phyloP scores from a whole-genome alignment of 2,113 vertebrate genomes.

The Nothobranchius furzeri region DNA sequence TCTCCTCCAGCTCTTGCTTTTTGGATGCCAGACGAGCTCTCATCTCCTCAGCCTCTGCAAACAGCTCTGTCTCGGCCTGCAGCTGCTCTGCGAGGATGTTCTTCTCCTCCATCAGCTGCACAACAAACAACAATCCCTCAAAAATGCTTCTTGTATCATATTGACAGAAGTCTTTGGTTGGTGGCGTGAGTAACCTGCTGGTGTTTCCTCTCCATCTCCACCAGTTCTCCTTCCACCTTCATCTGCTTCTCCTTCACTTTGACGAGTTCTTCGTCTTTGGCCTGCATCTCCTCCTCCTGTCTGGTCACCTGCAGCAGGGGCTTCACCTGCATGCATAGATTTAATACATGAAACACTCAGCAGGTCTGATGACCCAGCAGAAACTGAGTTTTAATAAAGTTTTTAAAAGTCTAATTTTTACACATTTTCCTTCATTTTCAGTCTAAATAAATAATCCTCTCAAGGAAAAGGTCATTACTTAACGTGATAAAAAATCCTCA shows the following conservation, averaged over 20 bases:
- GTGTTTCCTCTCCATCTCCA: conserved; percentile 96
- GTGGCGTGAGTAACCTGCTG: conserved; percentile 84
- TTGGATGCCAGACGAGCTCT: conserved; percentile 93
- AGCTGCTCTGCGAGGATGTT: conserved; percentile 97
- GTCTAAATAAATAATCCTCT: no score
- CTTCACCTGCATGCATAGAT: conserved; percentile 85
- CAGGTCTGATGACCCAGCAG: no score
- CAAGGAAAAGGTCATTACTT: no score
- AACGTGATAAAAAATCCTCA: no score
- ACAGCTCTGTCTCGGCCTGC: conserved; percentile 97
- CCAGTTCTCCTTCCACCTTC: conserved; percentile 92
- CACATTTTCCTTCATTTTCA: no score
- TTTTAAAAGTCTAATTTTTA: no score
- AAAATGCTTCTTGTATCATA: not conserved
- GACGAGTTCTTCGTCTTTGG: conserved; percentile 95
- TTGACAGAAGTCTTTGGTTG: not conserved
- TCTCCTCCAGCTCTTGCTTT: conserved; percentile 97
- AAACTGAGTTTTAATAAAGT: no score
- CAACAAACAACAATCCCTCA: not conserved
- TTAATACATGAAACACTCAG: not conserved
- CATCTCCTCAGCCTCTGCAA: conserved; percentile 98
- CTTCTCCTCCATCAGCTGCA: conserved; percentile 92
- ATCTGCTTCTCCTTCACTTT: conserved; percentile 98
- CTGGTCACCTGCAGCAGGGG: conserved; percentile 98
- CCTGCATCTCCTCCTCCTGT: conserved; percentile 97